Evolutionary conservation across 2,113 vertebrate genomes (phyloP).

Genomic region (Mirounga angustirostris): DNA sequence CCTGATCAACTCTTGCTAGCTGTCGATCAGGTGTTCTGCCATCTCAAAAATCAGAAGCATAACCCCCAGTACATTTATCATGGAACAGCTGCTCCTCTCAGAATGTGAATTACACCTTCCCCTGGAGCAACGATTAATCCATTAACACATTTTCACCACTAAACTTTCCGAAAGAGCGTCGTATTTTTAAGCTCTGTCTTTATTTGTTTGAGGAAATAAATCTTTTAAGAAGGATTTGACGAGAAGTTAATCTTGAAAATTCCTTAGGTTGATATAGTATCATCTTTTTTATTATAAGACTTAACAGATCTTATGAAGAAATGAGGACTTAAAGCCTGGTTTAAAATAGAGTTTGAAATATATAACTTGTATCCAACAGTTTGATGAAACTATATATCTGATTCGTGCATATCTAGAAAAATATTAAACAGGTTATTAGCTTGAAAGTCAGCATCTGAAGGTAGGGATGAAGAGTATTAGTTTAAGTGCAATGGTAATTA

Average conservation of each 20-base stretch:
- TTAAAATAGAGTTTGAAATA: slow-evolving; percentile 67
- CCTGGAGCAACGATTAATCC: slow-evolving; percentile 87
- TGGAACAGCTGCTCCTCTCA: slow-evolving; percentile 84
- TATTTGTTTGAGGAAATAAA: slow-evolving; percentile 86
- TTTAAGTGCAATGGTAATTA: background rate
- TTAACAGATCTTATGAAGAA: slow-evolving; percentile 41
- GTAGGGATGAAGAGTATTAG: background rate
- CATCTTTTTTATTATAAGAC: slow-evolving; percentile 7
- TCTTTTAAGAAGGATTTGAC: slow-evolving; percentile 85
- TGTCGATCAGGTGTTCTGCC: slow-evolving; percentile 72
- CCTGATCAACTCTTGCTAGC: slow-evolving; percentile 66
- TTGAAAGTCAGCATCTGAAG: slow-evolving; percentile 1
- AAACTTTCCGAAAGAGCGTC: slow-evolving; percentile 80
- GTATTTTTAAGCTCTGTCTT: slow-evolving; percentile 83
- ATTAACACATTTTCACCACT: slow-evolving; percentile 84
- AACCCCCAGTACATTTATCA: slow-evolving; percentile 75
- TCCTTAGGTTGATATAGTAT: slow-evolving; percentile 64
- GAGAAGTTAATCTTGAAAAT: slow-evolving; percentile 81
- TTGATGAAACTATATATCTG: background rate
- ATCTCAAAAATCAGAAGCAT: slow-evolving; percentile 69
- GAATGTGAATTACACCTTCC: slow-evolving; percentile 84
- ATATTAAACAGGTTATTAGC: background rate
- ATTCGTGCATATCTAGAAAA: background rate
- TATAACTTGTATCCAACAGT: background rate
- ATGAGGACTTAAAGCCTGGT: background rate